Percentiles rank a stretch among this genome's conserved stretches.
Conservation (phyloP, 2,888 invertebrate genomes). For the Bhutanitis thaidina region DNA sequence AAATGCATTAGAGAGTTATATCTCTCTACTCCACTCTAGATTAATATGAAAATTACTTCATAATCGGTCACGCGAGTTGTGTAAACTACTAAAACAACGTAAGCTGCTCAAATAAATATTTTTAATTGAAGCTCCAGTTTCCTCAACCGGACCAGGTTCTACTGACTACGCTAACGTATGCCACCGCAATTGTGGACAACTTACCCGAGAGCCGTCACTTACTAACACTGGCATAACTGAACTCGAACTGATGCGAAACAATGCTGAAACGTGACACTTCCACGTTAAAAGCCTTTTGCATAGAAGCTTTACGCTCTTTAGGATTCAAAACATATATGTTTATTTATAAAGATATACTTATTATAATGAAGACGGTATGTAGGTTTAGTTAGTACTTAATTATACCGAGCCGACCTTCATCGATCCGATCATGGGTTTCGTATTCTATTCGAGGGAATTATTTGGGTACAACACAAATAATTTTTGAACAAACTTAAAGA, state of each 20-base stretch:
- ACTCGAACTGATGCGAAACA: conserved; percentile 5
- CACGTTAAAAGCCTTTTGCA: background rate
- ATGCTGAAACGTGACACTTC: background rate
- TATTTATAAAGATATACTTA: background rate
- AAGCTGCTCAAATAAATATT: too few species aligned
- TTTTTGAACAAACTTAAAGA: too few species aligned
- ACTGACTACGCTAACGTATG: background rate
- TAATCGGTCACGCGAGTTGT: too few species aligned
- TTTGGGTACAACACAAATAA: too few species aligned
- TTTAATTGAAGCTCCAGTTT: background rate
- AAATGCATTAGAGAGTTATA: too few species aligned
- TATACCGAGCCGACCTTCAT: too few species aligned
- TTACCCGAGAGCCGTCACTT: conserved; percentile 8
- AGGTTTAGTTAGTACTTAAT: background rate
- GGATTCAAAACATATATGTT: background rate
- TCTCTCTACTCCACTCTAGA: too few species aligned
- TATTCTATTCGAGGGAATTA: too few species aligned
- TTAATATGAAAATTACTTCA: too few species aligned
- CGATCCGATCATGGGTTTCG: too few species aligned
- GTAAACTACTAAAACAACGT: too few species aligned
- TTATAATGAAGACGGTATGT: background rate
- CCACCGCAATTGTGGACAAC: conserved; percentile 6
- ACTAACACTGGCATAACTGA: conserved; percentile 7
- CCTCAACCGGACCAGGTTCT: background rate
- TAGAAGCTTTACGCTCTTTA: background rate